Base-by-base conservation (phyloP, 2,888 invertebrate species). In the Cheilosia scutellata region DNA sequence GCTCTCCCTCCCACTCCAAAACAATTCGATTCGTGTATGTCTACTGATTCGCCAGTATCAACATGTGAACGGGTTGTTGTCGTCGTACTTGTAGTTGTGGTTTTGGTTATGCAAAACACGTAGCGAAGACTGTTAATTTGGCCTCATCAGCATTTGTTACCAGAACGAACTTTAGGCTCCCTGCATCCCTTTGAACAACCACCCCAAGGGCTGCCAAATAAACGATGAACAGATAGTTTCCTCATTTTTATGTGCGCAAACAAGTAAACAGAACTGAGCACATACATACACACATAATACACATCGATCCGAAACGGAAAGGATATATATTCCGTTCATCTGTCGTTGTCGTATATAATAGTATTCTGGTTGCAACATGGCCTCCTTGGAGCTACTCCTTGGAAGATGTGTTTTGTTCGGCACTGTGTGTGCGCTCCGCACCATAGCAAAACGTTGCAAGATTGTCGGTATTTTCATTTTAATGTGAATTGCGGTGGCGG, bases 41-140 rank as follows among this genome's bases (percentile, higher is more conserved):
- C 53, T 62, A 57, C 71, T 77, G 86, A 77, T 82, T 82, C 68
- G 57, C 68, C 72, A 75, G 66, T 82, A 86, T 82, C 86, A 86
- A 86, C 82, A 82, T 86, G 82, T 77, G 76, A 86, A 82, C 71
- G 82, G 66, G 76, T 82, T 63, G 55, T 65, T 80, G 65, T 80
- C 60, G 63, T 71, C 65, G 70, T 70, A 53, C 55, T 60, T 51
- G 76, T 66, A 82, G 60, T 87, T 88, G 79, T 79, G 84, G 76
- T 65, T 87, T 88, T 83, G 80, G 78, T 71, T 87, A 87, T 87
- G 88, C 88, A 87, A 88, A 87, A 84, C 88, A 88, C 88, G 88
- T 88, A 86, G 62, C 82, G 77, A 76, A 82, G 87, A 79, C 87
- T 84, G 88, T 88, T 88, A 88, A 88, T 88, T 88, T 87, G 78